Evolutionary conservation across 2,113 vertebrate genomes (phyloP).

Genomic region (Cyprinodon tularosa): DNA sequence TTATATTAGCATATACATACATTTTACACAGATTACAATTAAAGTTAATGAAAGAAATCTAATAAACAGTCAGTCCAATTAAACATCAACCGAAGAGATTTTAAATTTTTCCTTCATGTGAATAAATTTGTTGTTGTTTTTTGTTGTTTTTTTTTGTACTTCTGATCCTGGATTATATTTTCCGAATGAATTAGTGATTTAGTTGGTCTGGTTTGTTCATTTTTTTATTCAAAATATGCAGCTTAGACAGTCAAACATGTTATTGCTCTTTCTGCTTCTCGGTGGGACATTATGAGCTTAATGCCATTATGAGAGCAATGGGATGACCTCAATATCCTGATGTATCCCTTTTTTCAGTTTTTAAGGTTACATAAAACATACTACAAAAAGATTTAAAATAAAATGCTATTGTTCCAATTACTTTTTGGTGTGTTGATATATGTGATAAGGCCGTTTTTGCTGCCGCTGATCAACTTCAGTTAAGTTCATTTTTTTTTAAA

Average conservation of each 20-base stretch:
- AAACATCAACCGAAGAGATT: too few species aligned
- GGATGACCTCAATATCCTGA: not conserved
- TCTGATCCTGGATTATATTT: too few species aligned
- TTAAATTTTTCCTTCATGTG: too few species aligned
- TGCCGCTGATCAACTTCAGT: constrained; percentile 16
- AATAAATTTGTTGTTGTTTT: too few species aligned
- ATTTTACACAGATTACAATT: not conserved
- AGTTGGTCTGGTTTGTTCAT: too few species aligned
- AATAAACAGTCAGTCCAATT: too few species aligned
- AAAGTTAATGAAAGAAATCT: not conserved
- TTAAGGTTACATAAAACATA: not conserved
- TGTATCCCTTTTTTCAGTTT: not conserved
- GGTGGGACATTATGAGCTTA: too few species aligned
- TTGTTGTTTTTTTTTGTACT: too few species aligned
- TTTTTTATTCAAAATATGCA: too few species aligned
- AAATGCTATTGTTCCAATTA: not conserved
- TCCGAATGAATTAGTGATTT: too few species aligned
- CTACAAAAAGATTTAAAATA: not conserved
- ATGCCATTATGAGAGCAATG: not conserved
- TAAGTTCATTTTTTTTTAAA: constrained; percentile 29
- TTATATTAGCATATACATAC: not conserved
- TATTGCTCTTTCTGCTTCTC: too few species aligned
- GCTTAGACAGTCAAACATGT: too few species aligned
- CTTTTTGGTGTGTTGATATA: not conserved
- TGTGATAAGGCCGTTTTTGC: not conserved